These are phyloP conservation scores for Enteromius fasciolatus DNA, from an alignment of 2,797 vertebrate genomes.

Conservation along the genomic window DNA sequence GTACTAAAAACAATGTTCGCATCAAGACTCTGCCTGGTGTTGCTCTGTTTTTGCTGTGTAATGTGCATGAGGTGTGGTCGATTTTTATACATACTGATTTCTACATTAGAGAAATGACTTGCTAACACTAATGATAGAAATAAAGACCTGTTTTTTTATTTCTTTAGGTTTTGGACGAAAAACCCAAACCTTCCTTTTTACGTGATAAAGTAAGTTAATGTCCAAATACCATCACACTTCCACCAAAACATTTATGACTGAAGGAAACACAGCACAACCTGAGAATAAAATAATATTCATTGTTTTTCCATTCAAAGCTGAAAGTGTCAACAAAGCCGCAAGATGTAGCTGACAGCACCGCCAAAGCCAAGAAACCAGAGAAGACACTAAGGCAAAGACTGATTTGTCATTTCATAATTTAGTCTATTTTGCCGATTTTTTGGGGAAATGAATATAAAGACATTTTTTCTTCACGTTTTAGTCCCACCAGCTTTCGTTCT, in stretches of 20 bases:
- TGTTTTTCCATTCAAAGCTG: conserved; percentile 34
- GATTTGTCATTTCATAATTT: not conserved
- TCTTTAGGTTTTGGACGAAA: conserved; percentile 72
- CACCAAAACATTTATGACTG: not conserved
- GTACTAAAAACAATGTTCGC: not conserved
- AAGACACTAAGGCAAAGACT: conserved; percentile 81
- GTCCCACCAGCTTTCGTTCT: conserved; percentile 70
- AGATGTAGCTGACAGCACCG: conserved; percentile 78
- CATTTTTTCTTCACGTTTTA: conserved; percentile 47
- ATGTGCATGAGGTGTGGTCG: conserved; percentile 11
- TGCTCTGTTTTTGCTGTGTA: not conserved
- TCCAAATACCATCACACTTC: not conserved
- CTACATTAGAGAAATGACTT: not conserved
- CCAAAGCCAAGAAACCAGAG: conserved; percentile 86
- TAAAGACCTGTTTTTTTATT: conserved; percentile 35
- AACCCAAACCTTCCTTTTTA: conserved; percentile 70
- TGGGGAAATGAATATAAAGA: not conserved
- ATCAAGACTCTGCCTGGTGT: not conserved
- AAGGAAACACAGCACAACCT: conserved; percentile 6
- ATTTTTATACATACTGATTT: not conserved
- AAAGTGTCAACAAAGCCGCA: conserved; percentile 72
- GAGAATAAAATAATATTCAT: conserved; percentile 20
- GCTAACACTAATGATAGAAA: not conserved
- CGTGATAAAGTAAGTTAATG: conserved; percentile 74
- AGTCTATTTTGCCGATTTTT: not conserved